A percentile compares a stretch with the other conserved stretches of the same genome.
Evolutionary conservation across 2,113 vertebrate species (phyloP).

Genomic region (Prunella himalayana): DNA sequence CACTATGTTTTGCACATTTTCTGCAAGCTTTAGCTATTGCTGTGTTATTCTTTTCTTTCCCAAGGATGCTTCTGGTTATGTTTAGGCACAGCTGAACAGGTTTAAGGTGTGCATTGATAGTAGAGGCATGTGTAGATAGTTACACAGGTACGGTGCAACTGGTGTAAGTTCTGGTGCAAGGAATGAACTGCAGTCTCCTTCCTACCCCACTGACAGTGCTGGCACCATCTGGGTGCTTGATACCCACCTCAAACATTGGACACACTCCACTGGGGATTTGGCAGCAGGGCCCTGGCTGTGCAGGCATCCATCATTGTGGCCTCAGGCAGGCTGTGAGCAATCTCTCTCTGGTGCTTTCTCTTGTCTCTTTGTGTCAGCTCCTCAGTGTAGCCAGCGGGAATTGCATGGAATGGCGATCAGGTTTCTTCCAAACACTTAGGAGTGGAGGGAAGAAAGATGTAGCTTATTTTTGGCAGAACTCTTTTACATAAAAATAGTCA

Average conservation of each 20-base stretch:
- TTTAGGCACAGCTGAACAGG: not conserved
- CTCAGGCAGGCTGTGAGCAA: not conserved
- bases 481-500: not conserved
- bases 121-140: not conserved
- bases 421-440: not conserved
- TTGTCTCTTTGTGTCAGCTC: not conserved
- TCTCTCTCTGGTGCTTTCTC: not conserved
- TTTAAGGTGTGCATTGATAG: not conserved
- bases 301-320: not conserved
- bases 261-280: not conserved
- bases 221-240: not conserved
- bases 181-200: not conserved
- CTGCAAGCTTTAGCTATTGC: not conserved
- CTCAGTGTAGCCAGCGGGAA: not conserved
- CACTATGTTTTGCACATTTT: not conserved
- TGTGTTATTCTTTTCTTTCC: not conserved
- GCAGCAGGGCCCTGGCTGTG: not conserved
- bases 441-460: not conserved
- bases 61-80: not conserved
- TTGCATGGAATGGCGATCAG: not conserved
- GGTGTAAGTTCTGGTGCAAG: not conserved
- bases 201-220: not conserved
- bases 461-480: not conserved
- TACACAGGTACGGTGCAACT: not conserved
- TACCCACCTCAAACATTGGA: not conserved